Evolutionary conservation across 2,113 vertebrate genomes (phyloP).

Genomic region (Ellobius talpinus): DNA sequence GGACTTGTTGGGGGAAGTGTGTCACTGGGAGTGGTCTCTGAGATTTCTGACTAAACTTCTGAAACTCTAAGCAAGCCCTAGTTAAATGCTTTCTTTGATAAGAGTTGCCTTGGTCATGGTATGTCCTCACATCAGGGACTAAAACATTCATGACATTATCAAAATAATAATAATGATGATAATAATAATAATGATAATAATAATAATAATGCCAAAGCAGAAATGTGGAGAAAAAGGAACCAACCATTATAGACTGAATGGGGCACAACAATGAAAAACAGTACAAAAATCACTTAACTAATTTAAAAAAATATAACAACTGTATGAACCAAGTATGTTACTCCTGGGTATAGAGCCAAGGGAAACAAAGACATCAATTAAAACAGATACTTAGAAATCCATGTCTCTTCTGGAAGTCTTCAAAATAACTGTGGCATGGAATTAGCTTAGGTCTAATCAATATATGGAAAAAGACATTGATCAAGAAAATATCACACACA

Average conservation of each 20-base stretch:
- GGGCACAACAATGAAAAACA: not conserved
- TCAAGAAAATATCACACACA: not conserved
- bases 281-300: not conserved
- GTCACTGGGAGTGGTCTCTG: not conserved
- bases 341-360: not conserved
- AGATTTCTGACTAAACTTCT: not conserved
- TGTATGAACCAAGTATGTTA: not conserved
- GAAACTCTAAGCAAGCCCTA: not conserved
- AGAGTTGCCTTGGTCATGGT: not conserved
- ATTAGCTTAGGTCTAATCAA: not conserved
- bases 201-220: no score
- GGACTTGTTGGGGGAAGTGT: not conserved
- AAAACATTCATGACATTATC: not conserved
- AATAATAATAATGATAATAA: not conserved
- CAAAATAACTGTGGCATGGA: not conserved
- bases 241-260: not conserved
- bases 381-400: not conserved
- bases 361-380: not conserved
- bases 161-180: not conserved
- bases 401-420: not conserved
- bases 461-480: not conserved
- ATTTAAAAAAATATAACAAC: not conserved
- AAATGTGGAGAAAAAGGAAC: not conserved
- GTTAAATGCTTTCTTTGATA: not conserved
- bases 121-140: not conserved